These are phyloP conservation scores for Andrena praecox DNA, from an alignment of 2,888 invertebrate species.

Conservation along the genomic window DNA sequence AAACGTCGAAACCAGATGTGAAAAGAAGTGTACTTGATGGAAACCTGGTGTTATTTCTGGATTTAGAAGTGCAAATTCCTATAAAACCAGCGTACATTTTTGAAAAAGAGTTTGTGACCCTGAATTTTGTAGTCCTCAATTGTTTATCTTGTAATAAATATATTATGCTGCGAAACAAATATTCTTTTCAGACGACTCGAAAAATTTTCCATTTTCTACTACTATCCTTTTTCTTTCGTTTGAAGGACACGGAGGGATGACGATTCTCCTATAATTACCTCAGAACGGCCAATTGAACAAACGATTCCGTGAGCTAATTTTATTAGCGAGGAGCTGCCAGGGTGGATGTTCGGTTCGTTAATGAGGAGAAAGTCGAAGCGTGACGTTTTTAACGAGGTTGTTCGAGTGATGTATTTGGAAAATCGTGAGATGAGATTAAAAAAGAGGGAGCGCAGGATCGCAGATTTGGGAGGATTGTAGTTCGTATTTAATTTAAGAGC, in stretches of 20 bases:
- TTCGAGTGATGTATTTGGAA: background rate
- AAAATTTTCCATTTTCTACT: too few relatives aligned
- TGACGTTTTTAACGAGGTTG: conserved; percentile 24
- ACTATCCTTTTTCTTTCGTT: background rate
- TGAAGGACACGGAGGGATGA: background rate
- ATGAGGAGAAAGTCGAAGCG: background rate
- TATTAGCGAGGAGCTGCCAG: background rate
- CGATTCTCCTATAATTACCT: background rate
- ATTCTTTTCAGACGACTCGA: too few relatives aligned
- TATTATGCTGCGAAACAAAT: too few relatives aligned
- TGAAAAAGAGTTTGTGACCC: too few relatives aligned
- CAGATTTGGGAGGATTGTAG: background rate
- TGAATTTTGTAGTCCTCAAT: too few relatives aligned
- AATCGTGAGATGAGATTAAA: background rate
- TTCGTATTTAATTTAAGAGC: conserved; percentile 2
- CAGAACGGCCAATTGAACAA: conserved; percentile 21
- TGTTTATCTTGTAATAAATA: too few relatives aligned
- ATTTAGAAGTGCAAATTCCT: too few relatives aligned
- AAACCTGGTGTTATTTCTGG: too few relatives aligned
- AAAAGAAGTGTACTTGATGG: too few relatives aligned
- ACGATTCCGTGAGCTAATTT: conserved; percentile 16
- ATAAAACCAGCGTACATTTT: too few relatives aligned
- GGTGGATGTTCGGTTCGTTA: background rate
- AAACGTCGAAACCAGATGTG: too few relatives aligned
- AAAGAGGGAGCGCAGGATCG: background rate